Conservation (phyloP, 2,113 vertebrate species). For the Falcunculus frontatus region DNA sequence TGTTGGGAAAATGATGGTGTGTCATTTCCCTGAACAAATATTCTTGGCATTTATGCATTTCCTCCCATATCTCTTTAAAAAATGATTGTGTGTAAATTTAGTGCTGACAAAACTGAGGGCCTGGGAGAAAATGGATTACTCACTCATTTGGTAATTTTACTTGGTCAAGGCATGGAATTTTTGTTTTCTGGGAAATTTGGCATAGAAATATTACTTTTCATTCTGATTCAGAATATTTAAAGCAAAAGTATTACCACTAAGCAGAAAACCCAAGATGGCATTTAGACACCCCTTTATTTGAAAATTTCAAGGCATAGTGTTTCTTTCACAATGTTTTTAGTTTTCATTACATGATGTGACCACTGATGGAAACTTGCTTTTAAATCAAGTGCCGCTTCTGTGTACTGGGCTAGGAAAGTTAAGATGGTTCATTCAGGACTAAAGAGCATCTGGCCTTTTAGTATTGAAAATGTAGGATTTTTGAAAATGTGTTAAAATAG, state of each 20-base stretch:
- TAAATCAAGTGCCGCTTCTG: neutral
- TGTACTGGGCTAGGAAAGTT: neutral
- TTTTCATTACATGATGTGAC: neutral
- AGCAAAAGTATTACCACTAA: neutral
- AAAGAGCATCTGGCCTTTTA: neutral
- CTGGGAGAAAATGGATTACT: slow-evolving; percentile 26
- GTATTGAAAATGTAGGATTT: neutral
- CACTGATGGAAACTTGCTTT: neutral
- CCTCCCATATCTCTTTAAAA: slow-evolving; percentile 26
- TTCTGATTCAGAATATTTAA: neutral
- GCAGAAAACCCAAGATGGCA: neutral
- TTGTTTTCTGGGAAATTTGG: neutral
- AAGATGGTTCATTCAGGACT: neutral
- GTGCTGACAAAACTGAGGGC: slow-evolving; percentile 32
- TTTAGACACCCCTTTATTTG: neutral
- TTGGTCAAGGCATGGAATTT: neutral
- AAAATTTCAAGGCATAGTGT: neutral
- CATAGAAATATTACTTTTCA: neutral
- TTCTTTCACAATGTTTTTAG: neutral
- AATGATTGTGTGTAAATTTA: slow-evolving; percentile 37
- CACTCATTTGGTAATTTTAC: neutral
- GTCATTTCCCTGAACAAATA: slow-evolving; percentile 45
- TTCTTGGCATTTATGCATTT: slow-evolving; percentile 51
- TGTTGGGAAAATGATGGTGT: slow-evolving; percentile 30
- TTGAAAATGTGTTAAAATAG: neutral